Evolutionary conservation across 1,140 invertebrate genomes (phyloP).

Genomic region (Rhyzopertha dominica): DNA sequence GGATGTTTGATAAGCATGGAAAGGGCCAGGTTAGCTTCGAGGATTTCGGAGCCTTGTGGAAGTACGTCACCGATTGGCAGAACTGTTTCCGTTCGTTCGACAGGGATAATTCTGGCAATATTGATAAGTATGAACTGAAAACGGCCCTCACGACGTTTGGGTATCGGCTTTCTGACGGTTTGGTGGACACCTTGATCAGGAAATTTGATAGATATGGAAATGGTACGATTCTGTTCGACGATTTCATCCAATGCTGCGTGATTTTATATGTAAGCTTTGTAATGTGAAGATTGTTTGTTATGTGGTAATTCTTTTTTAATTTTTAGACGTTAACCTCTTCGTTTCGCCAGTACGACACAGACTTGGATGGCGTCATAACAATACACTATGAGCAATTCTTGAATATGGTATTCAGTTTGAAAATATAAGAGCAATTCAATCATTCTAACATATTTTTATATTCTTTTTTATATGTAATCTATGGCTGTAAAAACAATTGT

Average conservation of each 20-base stretch:
- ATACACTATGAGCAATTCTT: conserved; percentile 98
- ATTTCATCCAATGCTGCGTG: conserved; percentile 96
- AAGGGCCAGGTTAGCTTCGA: conserved; percentile 89
- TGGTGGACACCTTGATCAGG: conserved; percentile 76
- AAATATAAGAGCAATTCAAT: conserved; percentile 64
- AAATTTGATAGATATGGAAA: conserved; percentile 93
- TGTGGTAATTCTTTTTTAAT: conserved; percentile 10
- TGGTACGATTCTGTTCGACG: conserved; percentile 93
- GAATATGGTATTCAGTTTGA: conserved; percentile 89
- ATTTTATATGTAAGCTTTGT: conserved; percentile 83
- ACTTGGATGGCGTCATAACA: conserved; percentile 91
- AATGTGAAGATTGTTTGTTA: conserved; percentile 4
- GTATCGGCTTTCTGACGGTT: conserved; percentile 80
- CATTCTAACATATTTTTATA: too few relatives aligned
- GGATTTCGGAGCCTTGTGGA: conserved; percentile 94
- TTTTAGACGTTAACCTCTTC: conserved; percentile 85
- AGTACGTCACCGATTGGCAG: conserved; percentile 98
- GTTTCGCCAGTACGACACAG: conserved; percentile 85
- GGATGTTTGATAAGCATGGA: conserved; percentile 95
- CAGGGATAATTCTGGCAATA: conserved; percentile 91
- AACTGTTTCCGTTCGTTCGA: conserved; percentile 94
- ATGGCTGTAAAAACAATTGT: too few relatives aligned
- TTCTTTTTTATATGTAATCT: too few relatives aligned
- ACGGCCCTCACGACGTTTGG: conserved; percentile 89
- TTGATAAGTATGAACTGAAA: conserved; percentile 85